Evolutionary conservation across 2,888 invertebrate species (phyloP), one percentile per base, ranked within the genome.

Genomic region (Anoplius nigerrimus): DNA sequence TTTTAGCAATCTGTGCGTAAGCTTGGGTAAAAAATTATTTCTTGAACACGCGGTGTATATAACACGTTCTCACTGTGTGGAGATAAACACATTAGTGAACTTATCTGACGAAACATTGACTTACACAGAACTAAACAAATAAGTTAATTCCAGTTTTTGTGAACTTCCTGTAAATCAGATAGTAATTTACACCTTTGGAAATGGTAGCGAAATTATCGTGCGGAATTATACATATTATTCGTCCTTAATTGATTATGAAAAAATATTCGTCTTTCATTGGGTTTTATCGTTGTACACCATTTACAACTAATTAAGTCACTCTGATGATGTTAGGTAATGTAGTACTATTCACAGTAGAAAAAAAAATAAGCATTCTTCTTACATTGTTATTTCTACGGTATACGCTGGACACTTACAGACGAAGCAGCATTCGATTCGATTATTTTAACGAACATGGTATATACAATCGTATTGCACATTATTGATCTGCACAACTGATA

Each of bases 21-120:
- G 34, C 34, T 34, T 34, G 34, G 8, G 11, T 34, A 6, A 34
- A 34, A 34, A 2, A 34, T 34, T 11, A 34, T 34, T 6, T 6
- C 34, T 34, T 34, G 34, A 34, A 34, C 34, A 34, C 34, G 34
- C 34, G 34, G 34, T 34, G 34, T 76, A 62, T 75, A 76, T 66
- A 77, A 64, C 46, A 16, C 22, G 51, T 54, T 20, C 42, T 54
- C 52, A 13, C 68, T 67, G 54, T 27, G 1, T 57, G 61, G 62
- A 18, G 54, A 57, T 60, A 46, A 43, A 8, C 24, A 43, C 27
- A 16, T 71, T 72, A 66, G 56, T 66, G 48, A 34, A 6, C 27
- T 59, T 70, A 69, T 46, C 60, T 52, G n/a, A 24, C 18, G 53
- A 52, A 52, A 34, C 34, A 57, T 62, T 59, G 42, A 60, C 22